Evolutionary conservation across 2,797 vertebrate genomes (phyloP).

Genomic region (Hafferia zeledoni): DNA sequence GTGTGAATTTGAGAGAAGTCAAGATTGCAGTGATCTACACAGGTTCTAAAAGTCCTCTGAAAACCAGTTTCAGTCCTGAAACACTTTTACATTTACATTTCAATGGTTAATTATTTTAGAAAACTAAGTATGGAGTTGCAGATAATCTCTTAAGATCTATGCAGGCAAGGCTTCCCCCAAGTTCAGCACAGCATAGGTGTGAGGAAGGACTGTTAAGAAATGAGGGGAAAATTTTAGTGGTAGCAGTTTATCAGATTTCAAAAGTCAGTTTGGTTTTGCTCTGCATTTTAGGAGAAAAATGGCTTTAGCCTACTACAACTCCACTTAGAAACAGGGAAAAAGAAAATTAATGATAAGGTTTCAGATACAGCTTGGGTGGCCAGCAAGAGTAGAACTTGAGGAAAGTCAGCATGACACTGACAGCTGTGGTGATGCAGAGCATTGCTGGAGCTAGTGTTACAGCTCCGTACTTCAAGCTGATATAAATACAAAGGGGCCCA

Average conservation of each 20-base stretch:
- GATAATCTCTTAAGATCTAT: background rate
- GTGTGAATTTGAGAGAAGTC: background rate
- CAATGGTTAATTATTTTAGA: background rate
- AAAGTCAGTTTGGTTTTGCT: background rate
- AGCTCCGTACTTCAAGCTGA: background rate
- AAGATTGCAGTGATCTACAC: background rate
- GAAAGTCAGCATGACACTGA: background rate
- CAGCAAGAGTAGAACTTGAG: background rate
- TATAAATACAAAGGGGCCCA: background rate
- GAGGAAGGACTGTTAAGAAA: background rate
- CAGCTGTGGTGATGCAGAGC: background rate
- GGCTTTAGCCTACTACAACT: background rate
- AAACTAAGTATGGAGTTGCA: background rate
- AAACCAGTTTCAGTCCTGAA: background rate
- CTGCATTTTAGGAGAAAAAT: background rate
- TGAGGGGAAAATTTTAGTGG: background rate
- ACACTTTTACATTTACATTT: background rate
- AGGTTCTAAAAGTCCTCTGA: background rate
- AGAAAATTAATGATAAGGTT: background rate
- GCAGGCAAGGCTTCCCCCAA: background rate
- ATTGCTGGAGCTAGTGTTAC: background rate
- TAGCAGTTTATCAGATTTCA: conserved; percentile 31
- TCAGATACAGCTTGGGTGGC: conserved; percentile 26
- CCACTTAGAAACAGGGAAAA: background rate
- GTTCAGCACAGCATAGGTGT: background rate